A percentile compares a stretch with the other conserved stretches of the same genome.
phyloP scores from a whole-genome alignment of 1,140 invertebrate species.

The Helicorthomorpha holstii region DNA sequence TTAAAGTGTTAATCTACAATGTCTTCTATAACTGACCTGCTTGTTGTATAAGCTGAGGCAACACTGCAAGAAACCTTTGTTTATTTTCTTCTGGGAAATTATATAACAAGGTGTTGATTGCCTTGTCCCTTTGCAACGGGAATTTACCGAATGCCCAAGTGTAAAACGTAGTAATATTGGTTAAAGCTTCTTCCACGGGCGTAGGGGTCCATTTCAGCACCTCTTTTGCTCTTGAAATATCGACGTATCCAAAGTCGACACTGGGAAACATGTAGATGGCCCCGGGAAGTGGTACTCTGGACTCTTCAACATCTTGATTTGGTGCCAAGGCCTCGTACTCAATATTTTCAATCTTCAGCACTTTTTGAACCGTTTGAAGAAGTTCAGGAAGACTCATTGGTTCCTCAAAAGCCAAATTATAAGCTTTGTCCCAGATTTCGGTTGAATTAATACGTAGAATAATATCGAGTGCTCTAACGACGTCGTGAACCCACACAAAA shows the following conservation, averaged over 20 bases:
- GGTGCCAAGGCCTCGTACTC: constrained; percentile 2
- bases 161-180: constrained; percentile 27
- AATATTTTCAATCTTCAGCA: constrained; percentile 15
- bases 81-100: constrained; percentile 1
- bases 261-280: constrained; percentile 28
- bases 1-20: no score
- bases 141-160: constrained; percentile 18
- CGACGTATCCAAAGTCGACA: constrained; percentile 25
- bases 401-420: constrained; percentile 26
- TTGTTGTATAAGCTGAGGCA: no score
- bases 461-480: constrained; percentile 22
- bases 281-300: neutral
- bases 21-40: no score
- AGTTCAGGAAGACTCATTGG: constrained; percentile 19
- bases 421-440: constrained; percentile 21
- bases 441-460: constrained; percentile 14
- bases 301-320: neutral
- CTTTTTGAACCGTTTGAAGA: constrained; percentile 18
- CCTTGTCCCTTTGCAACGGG: constrained; percentile 14
- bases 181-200: constrained; percentile 18
- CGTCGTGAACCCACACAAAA: constrained; percentile 30
- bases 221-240: constrained; percentile 23
- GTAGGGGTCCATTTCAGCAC: constrained; percentile 25
- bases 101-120: constrained; percentile 9
- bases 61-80: no score